These are phyloP conservation scores for Catharus fuscescens DNA, from an alignment of 2,113 vertebrate species.

Conservation along the genomic window DNA sequence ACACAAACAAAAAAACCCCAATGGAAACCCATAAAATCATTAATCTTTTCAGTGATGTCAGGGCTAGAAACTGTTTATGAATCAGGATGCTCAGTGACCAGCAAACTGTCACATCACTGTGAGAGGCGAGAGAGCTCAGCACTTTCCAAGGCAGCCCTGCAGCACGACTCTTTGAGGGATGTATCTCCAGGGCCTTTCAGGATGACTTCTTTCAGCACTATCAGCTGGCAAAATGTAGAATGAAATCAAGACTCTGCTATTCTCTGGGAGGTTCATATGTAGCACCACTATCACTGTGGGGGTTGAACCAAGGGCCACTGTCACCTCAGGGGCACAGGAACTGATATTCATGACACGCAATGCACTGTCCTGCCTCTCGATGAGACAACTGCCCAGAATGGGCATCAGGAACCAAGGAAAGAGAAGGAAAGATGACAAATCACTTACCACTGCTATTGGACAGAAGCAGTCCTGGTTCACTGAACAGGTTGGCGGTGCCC, in stretches of 20 bases:
- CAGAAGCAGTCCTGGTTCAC: neutral
- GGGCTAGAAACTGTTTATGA: neutral
- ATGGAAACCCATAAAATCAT: neutral
- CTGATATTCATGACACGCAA: neutral
- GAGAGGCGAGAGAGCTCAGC: neutral
- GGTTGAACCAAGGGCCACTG: neutral
- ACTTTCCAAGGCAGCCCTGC: neutral
- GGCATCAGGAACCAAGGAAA: neutral
- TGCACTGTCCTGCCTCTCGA: neutral
- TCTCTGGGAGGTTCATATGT: neutral
- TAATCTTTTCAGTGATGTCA: neutral
- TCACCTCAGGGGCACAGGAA: neutral
- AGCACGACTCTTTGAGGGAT: neutral
- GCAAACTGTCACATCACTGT: neutral
- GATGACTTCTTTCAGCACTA: neutral
- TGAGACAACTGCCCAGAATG: neutral
- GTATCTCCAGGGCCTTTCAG: neutral
- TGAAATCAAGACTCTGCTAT: neutral
- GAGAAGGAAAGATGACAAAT: neutral
- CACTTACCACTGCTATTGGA: neutral
- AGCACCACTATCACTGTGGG: neutral
- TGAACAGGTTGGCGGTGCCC: fast-evolving
- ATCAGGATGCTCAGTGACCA: neutral
- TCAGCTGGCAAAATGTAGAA: neutral
- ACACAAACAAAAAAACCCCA: too few species aligned